Conservation (phyloP, 1,140 invertebrate species). For the Steinernema khuongi region DNA sequence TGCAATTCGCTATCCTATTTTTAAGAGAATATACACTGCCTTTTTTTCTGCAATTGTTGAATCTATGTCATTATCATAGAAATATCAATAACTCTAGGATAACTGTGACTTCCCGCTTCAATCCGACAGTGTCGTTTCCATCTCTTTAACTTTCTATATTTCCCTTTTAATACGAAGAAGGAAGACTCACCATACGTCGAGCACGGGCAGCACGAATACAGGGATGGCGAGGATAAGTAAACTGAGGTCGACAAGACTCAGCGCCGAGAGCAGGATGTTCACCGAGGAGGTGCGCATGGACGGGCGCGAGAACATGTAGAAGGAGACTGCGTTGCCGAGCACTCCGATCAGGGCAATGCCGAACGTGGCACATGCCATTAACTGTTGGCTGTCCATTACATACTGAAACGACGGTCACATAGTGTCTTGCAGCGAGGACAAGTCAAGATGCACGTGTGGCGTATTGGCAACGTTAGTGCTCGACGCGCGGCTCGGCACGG, state of each 20-base stretch:
- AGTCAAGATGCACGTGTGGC: neutral
- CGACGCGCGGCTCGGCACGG: neutral
- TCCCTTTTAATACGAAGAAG: too few species aligned
- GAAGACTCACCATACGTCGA: slow-evolving; percentile 2
- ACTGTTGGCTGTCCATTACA: slow-evolving; percentile 33
- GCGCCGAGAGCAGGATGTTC: slow-evolving; percentile 13
- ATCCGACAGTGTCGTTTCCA: too few species aligned
- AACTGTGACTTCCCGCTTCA: too few species aligned
- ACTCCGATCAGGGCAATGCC: slow-evolving; percentile 34
- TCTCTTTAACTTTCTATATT: too few species aligned
- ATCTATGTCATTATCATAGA: too few species aligned
- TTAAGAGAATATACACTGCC: too few species aligned
- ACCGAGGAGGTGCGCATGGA: slow-evolving; percentile 39
- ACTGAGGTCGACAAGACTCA: neutral
- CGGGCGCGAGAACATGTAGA: slow-evolving; percentile 38
- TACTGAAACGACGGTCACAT: neutral
- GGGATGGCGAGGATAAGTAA: neutral
- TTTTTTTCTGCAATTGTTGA: too few species aligned
- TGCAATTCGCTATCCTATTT: too few species aligned
- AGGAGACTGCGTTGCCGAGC: slow-evolving; percentile 38
- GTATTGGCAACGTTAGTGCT: neutral
- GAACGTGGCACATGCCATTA: slow-evolving; percentile 38
- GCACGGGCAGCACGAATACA: slow-evolving; percentile 5
- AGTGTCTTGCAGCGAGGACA: neutral
- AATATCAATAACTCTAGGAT: too few species aligned